These are phyloP conservation scores for Cetonia aurata DNA, from an alignment of 2,888 invertebrate species.

Conservation along the genomic window DNA sequence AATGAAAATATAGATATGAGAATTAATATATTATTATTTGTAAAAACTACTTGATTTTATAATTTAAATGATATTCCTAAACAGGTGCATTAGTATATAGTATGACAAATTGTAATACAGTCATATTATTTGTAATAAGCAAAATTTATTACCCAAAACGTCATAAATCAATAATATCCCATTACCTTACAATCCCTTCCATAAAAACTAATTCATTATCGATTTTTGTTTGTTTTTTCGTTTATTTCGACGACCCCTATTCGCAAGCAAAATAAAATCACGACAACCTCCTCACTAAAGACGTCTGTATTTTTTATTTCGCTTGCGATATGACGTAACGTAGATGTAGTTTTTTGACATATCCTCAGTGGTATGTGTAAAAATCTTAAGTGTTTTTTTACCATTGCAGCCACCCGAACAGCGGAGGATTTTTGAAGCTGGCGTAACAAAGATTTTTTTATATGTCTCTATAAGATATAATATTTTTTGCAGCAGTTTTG, in stretches of 20 bases:
- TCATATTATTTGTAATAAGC: constrained; percentile 22
- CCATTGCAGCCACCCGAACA: constrained; percentile 65
- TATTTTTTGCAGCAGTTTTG: constrained; percentile 62
- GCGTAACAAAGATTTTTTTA: constrained; percentile 55
- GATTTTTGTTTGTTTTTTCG: constrained; percentile 39
- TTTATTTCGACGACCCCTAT: constrained; percentile 33
- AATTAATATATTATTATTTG: too few relatives aligned
- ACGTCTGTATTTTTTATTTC: constrained; percentile 30
- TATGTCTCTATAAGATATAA: constrained; percentile 45
- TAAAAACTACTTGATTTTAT: constrained; percentile 41
- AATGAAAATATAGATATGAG: too few relatives aligned
- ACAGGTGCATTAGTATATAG: constrained; percentile 42
- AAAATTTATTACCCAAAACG: constrained; percentile 21
- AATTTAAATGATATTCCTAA: constrained; percentile 31
- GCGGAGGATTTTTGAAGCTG: constrained; percentile 63
- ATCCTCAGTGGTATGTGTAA: constrained; percentile 66
- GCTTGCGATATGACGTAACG: constrained; percentile 38
- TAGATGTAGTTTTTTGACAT: constrained; percentile 62
- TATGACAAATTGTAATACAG: constrained; percentile 35
- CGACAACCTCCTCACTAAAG: background rate
- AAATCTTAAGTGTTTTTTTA: constrained; percentile 63
- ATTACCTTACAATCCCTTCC: constrained; percentile 5
- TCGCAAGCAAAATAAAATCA: constrained; percentile 43
- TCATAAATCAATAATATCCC: constrained; percentile 22
- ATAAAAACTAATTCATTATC: constrained; percentile 35